phyloP scores from a whole-genome alignment of 30 jellyfish, hydroid and myxozoan species.

The Chrysaora quinquecirrha region DNA sequence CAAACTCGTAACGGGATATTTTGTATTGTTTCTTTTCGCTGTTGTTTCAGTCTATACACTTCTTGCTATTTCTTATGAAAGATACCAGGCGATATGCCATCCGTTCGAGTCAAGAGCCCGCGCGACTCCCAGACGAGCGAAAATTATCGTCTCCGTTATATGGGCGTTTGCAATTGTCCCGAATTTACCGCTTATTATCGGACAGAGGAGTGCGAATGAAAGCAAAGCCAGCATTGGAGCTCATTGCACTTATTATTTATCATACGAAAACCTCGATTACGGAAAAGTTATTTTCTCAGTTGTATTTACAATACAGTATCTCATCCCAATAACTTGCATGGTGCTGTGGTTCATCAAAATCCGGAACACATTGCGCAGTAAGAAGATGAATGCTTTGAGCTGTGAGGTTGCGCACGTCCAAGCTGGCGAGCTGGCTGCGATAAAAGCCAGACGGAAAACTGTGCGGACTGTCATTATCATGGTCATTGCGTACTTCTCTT shows the following conservation, averaged over 20 bases:
- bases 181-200: slow-evolving; percentile 57
- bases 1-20: slow-evolving; percentile 65
- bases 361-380: slow-evolving; percentile 22
- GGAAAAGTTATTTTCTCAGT: slow-evolving; percentile 34
- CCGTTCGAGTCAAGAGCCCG: slow-evolving; percentile 48
- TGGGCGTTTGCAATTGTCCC: slow-evolving; percentile 63
- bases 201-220: slow-evolving; percentile 46
- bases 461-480: slow-evolving; percentile 56
- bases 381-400: slow-evolving; percentile 32
- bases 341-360: slow-evolving; percentile 66
- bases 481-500: slow-evolving; percentile 60
- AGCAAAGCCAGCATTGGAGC: slow-evolving; percentile 71
- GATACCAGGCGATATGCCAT: slow-evolving; percentile 69
- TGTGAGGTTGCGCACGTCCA: slow-evolving; percentile 31
- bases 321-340: slow-evolving; percentile 70
- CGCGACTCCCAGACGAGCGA: slow-evolving; percentile 61
- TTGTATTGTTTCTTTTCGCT: slow-evolving; percentile 68
- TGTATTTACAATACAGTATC: slow-evolving; percentile 61
- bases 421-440: slow-evolving; percentile 47
- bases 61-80: slow-evolving; percentile 66
- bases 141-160: slow-evolving; percentile 39
- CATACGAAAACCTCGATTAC: slow-evolving; percentile 10
- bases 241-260: slow-evolving; percentile 58
- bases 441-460: slow-evolving; percentile 50
- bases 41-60: slow-evolving; percentile 75